These are phyloP conservation scores for Danio aesculapii DNA, from an alignment of 2,797 vertebrate species.

Conservation along the genomic window DNA sequence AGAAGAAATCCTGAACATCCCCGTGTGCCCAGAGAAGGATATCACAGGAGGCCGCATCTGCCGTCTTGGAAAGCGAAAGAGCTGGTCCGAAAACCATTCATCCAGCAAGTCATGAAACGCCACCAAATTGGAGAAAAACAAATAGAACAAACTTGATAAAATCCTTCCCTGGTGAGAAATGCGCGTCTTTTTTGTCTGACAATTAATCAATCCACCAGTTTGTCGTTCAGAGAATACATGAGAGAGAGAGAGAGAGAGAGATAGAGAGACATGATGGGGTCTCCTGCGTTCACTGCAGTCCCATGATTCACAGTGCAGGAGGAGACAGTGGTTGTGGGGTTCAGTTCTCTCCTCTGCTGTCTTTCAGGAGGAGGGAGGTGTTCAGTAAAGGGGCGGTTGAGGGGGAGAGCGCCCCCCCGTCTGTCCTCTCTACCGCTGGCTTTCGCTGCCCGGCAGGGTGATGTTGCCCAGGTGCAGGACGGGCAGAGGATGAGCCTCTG, in stretches of 20 bases:
- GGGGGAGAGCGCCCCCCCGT: constrained; percentile 56
- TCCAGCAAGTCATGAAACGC: constrained; percentile 53
- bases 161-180: constrained; percentile 62
- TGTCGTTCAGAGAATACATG: constrained; percentile 54
- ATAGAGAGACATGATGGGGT: constrained; percentile 50
- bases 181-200: constrained; percentile 51
- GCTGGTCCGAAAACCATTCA: constrained; percentile 26
- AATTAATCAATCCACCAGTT: constrained; percentile 60
- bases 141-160: constrained; percentile 62
- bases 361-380: constrained; percentile 60
- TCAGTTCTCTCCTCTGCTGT: constrained; percentile 44
- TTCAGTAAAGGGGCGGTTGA: constrained; percentile 38
- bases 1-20: constrained; percentile 37
- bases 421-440: constrained; percentile 82
- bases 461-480: constrained; percentile 94
- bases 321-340: constrained; percentile 54
- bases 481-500: constrained; percentile 96
- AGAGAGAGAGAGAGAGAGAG: constrained; percentile 42
- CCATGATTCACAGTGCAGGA: constrained; percentile 49
- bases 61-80: constrained; percentile 53
- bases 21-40: constrained; percentile 53
- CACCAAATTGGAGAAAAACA: constrained; percentile 39
- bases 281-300: constrained; percentile 57
- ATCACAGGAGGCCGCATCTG: constrained; percentile 45
- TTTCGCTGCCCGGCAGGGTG: constrained; percentile 92